A percentile compares a stretch with the other conserved stretches of the same genome.
phyloP scores from a whole-genome alignment of 2,797 vertebrate species.

The Alectoris magna region DNA sequence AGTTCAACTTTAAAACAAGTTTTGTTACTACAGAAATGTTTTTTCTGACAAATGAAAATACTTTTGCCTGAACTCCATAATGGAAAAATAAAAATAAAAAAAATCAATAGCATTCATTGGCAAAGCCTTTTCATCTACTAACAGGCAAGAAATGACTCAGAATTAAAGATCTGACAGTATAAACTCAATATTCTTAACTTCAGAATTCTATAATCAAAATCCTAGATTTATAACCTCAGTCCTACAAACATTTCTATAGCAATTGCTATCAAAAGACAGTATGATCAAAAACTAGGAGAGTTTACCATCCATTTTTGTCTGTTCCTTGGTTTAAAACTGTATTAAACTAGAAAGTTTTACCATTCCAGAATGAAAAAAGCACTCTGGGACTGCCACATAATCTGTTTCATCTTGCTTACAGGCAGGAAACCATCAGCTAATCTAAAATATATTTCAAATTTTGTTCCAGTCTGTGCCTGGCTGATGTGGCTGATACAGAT shows the following conservation, averaged over 20 bases:
- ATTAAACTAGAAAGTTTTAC: background rate
- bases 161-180: constrained; percentile 12
- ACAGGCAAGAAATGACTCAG: background rate
- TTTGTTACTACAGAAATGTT: background rate
- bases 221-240: background rate
- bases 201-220: constrained; percentile 34
- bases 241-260: background rate
- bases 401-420: background rate
- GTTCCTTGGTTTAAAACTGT: background rate
- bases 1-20: background rate
- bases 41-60: constrained; percentile 7
- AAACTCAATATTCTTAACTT: background rate
- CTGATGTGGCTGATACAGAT: accelerated
- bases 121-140: constrained; percentile 8
- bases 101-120: background rate
- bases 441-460: constrained; percentile 1
- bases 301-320: background rate
- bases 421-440: constrained; percentile 12
- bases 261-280: background rate
- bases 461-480: background rate
- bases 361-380: background rate
- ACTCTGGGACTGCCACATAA: background rate
- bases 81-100: background rate
- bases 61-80: background rate
- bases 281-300: background rate